phyloP scores from a whole-genome alignment of 2,113 vertebrate genomes.

The Calidris pygmaea region DNA sequence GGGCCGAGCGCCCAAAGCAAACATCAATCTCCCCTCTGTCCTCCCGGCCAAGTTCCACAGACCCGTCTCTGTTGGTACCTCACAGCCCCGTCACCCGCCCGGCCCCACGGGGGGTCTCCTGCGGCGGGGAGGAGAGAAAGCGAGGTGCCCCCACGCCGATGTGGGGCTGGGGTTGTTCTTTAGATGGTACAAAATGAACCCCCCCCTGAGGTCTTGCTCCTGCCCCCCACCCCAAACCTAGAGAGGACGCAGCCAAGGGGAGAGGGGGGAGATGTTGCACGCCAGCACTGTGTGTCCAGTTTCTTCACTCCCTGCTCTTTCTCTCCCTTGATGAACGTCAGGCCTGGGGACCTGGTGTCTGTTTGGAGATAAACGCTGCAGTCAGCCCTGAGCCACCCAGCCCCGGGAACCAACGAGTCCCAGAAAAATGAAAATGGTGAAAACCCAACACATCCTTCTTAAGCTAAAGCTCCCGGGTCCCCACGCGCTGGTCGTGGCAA shows the following conservation, averaged over 20 bases:
- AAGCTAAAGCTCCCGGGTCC: neutral
- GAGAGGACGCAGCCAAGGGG: neutral
- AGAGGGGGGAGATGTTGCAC: neutral
- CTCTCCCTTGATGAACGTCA: accelerated
- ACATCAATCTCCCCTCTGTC: conserved; percentile 65
- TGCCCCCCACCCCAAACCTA: neutral
- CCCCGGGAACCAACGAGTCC: accelerated
- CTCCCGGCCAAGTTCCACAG: conserved; percentile 43
- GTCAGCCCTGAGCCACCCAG: neutral
- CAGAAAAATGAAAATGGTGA: neutral
- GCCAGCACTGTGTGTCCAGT: accelerated
- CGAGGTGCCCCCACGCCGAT: accelerated
- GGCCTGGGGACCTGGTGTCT: neutral
- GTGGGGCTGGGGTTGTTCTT: neutral
- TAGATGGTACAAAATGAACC: neutral
- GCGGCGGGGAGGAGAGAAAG: neutral
- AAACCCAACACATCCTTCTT: neutral
- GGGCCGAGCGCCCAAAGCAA: neutral
- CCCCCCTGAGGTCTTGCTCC: neutral
- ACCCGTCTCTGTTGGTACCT: conserved; percentile 34
- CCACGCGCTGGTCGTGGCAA: accelerated
- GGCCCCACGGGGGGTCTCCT: neutral
- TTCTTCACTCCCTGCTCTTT: neutral
- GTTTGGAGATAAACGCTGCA: neutral
- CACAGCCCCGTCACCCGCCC: neutral